A percentile compares a stretch with the other conserved stretches of the same genome.
Conservation (phyloP, 1,140 invertebrate species). For the Drosophila pachea region DNA sequence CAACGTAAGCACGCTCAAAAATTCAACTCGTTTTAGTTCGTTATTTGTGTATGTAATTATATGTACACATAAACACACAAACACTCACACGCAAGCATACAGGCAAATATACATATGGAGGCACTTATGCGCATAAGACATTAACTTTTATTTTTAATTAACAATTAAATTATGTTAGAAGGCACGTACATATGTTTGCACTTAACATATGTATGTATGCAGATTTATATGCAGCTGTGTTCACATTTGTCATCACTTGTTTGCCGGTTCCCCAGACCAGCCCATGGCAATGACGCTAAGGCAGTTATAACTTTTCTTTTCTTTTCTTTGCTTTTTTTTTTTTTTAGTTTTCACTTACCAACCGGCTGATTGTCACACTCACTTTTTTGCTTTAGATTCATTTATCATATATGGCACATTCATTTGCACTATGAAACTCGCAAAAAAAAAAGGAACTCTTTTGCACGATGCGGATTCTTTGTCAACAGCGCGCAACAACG, state of each 20-base stretch:
- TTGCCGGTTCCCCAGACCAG: constrained; percentile 28
- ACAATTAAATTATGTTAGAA: constrained; percentile 6
- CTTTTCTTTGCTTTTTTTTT: neutral
- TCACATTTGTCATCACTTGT: constrained; percentile 34
- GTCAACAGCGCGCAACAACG: constrained; percentile 22
- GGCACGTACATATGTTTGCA: neutral
- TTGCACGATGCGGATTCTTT: constrained; percentile 17
- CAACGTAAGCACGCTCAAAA: constrained; percentile 38
- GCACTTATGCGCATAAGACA: constrained; percentile 7
- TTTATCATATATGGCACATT: constrained; percentile 42
- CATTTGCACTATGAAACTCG: constrained; percentile 18
- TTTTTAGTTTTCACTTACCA: constrained; percentile 27
- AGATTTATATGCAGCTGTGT: constrained; percentile 15
- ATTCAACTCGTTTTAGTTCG: constrained; percentile 24
- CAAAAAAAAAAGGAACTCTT: constrained; percentile 27
- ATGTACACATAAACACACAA: no score
- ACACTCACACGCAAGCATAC: no score
- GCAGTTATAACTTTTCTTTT: constrained; percentile 7
- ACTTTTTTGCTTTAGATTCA: constrained; percentile 25
- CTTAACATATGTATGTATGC: constrained; percentile 4
- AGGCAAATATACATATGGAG: constrained; percentile 14
- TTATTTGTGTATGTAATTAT: constrained; percentile 11
- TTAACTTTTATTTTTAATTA: constrained; percentile 6
- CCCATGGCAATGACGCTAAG: constrained; percentile 1
- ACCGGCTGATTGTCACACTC: constrained; percentile 35